Percentiles rank a stretch among this genome's conserved stretches.
These are phyloP conservation scores for Drosophila cognata DNA, from an alignment of 2,888 invertebrate genomes.

Conservation along the genomic window DNA sequence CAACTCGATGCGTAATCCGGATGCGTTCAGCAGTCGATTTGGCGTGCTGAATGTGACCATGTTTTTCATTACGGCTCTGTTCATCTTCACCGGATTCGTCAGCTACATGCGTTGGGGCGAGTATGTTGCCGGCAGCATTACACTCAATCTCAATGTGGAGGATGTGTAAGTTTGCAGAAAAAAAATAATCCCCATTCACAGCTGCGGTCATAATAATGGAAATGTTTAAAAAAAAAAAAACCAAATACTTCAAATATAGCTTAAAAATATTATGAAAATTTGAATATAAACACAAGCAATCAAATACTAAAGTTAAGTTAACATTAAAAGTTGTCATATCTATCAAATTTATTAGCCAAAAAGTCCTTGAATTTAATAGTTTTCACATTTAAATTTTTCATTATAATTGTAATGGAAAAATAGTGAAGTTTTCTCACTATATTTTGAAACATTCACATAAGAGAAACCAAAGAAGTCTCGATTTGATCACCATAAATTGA, in stretches of 20 bases:
- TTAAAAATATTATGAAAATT: neutral
- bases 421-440: too few species aligned
- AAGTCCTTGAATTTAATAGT: neutral
- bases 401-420: neutral
- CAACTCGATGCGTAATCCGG: constrained; percentile 94
- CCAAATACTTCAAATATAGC: neutral
- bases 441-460: too few species aligned
- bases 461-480: too few species aligned
- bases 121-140: constrained; percentile 92
- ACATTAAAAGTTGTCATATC: too few species aligned
- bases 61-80: constrained; percentile 91
- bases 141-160: constrained; percentile 90
- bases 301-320: too few species aligned
- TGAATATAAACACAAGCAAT: neutral
- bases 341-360: neutral
- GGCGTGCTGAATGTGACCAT: constrained; percentile 96
- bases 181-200: neutral
- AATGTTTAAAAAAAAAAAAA: too few species aligned
- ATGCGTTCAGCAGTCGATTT: constrained; percentile 90
- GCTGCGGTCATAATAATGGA: neutral
- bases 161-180: constrained; percentile 70
- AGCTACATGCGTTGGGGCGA: constrained; percentile 96
- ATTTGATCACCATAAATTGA: too few species aligned
- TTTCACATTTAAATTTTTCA: neutral
- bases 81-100: constrained; percentile 93